These are phyloP conservation scores for Danio rerio DNA, from an alignment of 2,113 vertebrate genomes.

Conservation along the genomic window GRCz12tu NC_133186.1:40919001-40919500, in stretches of 20 bases:
- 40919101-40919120: slow-evolving; percentile 86
- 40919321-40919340: slow-evolving; percentile 67
- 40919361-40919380: slow-evolving; percentile 28
- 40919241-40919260: slow-evolving; percentile 55
- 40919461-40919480: slow-evolving; percentile 53
- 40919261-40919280: slow-evolving; percentile 53
- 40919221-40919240: slow-evolving; percentile 78
- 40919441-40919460: slow-evolving; percentile 59
- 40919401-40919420: slow-evolving; percentile 43
- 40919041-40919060: slow-evolving; percentile 62
- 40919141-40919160: slow-evolving; percentile 62
- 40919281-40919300: slow-evolving; percentile 69
- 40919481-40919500: slow-evolving; percentile 82
- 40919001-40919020: slow-evolving; percentile 67
- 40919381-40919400: slow-evolving; percentile 31
- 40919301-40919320: slow-evolving; percentile 84
- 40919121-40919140: slow-evolving; percentile 73
- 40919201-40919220: slow-evolving; percentile 79
- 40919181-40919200: slow-evolving; percentile 77
- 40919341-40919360: slow-evolving; percentile 43
- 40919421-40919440: slow-evolving; percentile 23
- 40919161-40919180: slow-evolving; percentile 64
- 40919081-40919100: slow-evolving; percentile 74
- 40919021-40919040: slow-evolving; percentile 63
- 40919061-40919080: slow-evolving; percentile 68